phyloP scores from a whole-genome alignment of 64 coral and sea anemone genomes.

The Porites australiensis region DNA sequence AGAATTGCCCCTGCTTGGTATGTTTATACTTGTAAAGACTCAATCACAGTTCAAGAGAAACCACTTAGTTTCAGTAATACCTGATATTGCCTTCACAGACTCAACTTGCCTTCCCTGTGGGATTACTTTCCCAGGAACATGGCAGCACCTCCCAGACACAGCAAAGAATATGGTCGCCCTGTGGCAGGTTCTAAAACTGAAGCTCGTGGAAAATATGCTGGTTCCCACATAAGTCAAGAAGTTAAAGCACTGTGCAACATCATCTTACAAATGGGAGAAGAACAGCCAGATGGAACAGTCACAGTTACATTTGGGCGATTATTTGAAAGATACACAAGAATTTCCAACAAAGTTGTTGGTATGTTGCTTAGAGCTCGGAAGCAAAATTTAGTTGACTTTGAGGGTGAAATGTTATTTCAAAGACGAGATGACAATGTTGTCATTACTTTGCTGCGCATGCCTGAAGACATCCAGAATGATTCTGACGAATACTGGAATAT shows the following conservation, averaged over 20 bases:
- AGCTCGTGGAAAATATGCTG: slow-evolving; percentile 79
- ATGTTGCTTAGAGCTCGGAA: slow-evolving; percentile 89
- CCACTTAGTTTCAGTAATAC: too few species aligned
- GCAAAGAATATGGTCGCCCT: slow-evolving; percentile 87
- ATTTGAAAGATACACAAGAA: slow-evolving; percentile 83
- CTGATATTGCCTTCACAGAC: too few species aligned
- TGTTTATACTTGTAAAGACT: too few species aligned
- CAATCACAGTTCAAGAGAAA: too few species aligned
- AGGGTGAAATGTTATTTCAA: slow-evolving; percentile 95
- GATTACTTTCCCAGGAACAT: neutral
- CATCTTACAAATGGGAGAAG: slow-evolving; percentile 74
- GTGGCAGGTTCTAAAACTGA: slow-evolving; percentile 90
- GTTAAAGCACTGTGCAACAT: slow-evolving; percentile 76
- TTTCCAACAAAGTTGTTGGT: slow-evolving; percentile 92
- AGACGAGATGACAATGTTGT: slow-evolving; percentile 90
- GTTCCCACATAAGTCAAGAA: slow-evolving; percentile 84
- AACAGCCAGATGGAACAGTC: slow-evolving; percentile 77
- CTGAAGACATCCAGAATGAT: slow-evolving; percentile 74
- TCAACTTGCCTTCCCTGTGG: too few species aligned
- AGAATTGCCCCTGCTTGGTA: too few species aligned
- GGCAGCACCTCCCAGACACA: slow-evolving; percentile 47
- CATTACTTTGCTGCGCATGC: slow-evolving; percentile 78
- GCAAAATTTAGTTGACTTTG: slow-evolving; percentile 88
- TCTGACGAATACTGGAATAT: slow-evolving; percentile 93
- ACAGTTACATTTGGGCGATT: slow-evolving; percentile 83